These are phyloP conservation scores for Manis crassicaudata DNA, from an alignment of 2,797 vertebrate species.

Conservation along the genomic window DNA sequence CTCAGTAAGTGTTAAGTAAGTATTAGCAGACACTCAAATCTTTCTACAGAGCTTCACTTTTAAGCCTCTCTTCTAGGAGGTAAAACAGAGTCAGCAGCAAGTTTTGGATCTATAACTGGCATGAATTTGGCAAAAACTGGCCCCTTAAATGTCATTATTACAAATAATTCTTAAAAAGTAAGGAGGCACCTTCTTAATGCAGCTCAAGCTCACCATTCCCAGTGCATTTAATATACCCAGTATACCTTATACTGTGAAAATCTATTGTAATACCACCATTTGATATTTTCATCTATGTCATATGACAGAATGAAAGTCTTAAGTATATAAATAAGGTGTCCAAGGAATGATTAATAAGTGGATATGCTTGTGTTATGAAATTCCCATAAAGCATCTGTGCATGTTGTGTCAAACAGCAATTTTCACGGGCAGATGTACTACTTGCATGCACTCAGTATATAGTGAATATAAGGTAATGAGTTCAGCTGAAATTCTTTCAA, in stretches of 20 bases:
- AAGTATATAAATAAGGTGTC: constrained; percentile 22
- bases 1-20: neutral
- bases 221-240: neutral
- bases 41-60: neutral
- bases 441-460: neutral
- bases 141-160: neutral
- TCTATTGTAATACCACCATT: neutral
- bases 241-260: neutral
- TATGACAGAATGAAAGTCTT: neutral
- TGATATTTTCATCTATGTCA: neutral
- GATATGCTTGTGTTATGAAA: neutral
- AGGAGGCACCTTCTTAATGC: neutral
- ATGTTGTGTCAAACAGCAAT: neutral
- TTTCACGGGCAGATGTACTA: neutral
- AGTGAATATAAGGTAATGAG: neutral
- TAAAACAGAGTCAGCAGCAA: neutral
- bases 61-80: neutral
- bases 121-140: neutral
- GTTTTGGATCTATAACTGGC: neutral
- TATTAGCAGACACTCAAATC: neutral
- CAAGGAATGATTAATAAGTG: neutral
- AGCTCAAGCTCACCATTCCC: neutral
- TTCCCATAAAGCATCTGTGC: neutral
- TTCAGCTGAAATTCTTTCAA: constrained; percentile 50
- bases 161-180: constrained; percentile 13